phyloP scores from a whole-genome alignment of 2,888 invertebrate species.

The Metellina segmentata region DNA sequence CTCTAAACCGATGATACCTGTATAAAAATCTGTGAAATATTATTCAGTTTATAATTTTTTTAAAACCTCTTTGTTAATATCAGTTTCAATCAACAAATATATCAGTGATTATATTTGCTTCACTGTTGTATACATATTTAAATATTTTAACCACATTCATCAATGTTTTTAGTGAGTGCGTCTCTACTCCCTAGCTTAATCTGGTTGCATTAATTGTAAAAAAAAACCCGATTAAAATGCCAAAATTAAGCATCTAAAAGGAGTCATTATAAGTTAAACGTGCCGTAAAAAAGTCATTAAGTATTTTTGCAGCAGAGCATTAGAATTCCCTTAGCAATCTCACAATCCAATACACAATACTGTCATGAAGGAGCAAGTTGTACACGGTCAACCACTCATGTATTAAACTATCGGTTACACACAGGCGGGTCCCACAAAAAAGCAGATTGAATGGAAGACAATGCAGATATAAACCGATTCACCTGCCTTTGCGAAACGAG shows the following conservation, averaged over 20 bases:
- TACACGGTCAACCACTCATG: constrained; percentile 19
- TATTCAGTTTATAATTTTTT: no score
- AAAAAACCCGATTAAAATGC: no score
- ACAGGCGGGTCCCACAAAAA: not conserved
- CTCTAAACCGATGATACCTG: no score
- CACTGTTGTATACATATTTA: no score
- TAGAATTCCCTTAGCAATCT: not conserved
- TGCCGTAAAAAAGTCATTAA: not conserved
- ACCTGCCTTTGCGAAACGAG: constrained; percentile 49
- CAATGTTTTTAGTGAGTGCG: no score
- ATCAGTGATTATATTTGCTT: no score
- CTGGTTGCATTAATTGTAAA: no score
- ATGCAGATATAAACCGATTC: constrained; percentile 43
- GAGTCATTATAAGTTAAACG: not conserved
- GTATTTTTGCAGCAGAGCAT: not conserved
- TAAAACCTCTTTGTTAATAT: no score
- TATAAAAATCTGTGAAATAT: no score
- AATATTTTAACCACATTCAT: no score
- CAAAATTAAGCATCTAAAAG: not conserved
- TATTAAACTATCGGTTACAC: constrained; percentile 29
- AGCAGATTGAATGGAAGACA: constrained; percentile 11
- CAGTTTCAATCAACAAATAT: no score
- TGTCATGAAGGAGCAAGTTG: not conserved
- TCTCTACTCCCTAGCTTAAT: no score
- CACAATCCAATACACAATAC: not conserved